A percentile compares a stretch with the other conserved stretches of the same genome.
Evolutionary conservation across 1,140 invertebrate genomes (phyloP).

Genomic region (Druon quercuslanigerum): DNA sequence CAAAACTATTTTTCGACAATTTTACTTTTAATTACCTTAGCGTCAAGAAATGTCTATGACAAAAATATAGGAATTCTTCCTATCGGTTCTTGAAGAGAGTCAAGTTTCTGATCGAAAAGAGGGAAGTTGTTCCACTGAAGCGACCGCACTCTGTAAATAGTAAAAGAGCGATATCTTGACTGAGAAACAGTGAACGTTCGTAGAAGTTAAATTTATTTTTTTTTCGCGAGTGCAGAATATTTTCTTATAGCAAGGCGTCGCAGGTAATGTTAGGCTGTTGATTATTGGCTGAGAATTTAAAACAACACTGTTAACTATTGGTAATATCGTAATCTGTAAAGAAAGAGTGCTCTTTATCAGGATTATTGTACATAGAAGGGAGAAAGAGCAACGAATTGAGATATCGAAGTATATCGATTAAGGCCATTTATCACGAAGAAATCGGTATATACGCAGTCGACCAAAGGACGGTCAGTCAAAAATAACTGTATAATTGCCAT

Average conservation of each 20-base stretch:
- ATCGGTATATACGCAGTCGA: neutral
- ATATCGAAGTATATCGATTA: neutral
- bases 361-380: constrained; percentile 10
- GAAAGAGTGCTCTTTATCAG: constrained; percentile 1
- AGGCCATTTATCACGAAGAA: neutral
- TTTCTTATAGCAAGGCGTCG: constrained; percentile 46
- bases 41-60: neutral
- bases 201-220: neutral
- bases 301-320: constrained; percentile 54
- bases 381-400: constrained; percentile 11
- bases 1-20: constrained; percentile 2
- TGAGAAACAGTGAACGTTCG: neutral
- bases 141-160: neutral
- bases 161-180: neutral
- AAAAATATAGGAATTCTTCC: neutral
- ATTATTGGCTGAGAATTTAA: constrained; percentile 48
- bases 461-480: neutral
- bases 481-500: neutral
- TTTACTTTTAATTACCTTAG: neutral
- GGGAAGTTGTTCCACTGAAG: neutral
- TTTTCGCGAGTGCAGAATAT: constrained; percentile 42
- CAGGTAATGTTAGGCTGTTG: constrained; percentile 50
- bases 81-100: constrained; percentile 4
- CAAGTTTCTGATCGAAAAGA: constrained; percentile 6
- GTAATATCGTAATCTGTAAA: constrained; percentile 32